These are phyloP conservation scores for Lordiphosa stackelbergi DNA, from an alignment of 1,140 invertebrate genomes.

Conservation along the genomic window DNA sequence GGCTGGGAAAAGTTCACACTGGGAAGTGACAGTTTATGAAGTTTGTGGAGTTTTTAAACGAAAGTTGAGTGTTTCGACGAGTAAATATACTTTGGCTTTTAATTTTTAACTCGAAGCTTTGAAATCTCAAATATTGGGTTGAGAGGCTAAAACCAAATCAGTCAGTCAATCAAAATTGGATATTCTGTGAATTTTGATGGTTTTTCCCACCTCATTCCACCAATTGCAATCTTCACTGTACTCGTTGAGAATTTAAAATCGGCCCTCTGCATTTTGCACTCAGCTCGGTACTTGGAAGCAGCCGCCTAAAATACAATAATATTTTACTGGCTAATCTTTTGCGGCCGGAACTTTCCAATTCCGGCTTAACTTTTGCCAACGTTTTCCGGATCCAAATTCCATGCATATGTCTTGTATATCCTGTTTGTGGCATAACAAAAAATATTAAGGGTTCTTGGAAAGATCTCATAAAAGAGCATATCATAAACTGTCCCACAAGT, in stretches of 20 bases:
- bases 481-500: constrained; percentile 29
- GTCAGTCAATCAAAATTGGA: too few relatives aligned
- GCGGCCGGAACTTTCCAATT: constrained; percentile 49
- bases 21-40: constrained; percentile 4
- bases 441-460: constrained; percentile 3
- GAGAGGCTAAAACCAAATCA: too few relatives aligned
- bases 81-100: too few relatives aligned
- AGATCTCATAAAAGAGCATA: constrained; percentile 12
- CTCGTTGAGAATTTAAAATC: constrained; percentile 17
- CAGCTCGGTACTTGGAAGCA: constrained; percentile 38
- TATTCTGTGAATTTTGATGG: too few relatives aligned
- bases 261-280: constrained; percentile 29
- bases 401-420: constrained; percentile 59
- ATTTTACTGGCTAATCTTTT: constrained; percentile 66
- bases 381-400: constrained; percentile 44
- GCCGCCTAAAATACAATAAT: constrained; percentile 52
- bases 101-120: too few relatives aligned
- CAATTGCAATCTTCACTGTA: constrained; percentile 26
- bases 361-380: constrained; percentile 60
- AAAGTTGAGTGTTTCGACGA: too few relatives aligned
- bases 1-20: constrained; percentile 20
- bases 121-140: too few relatives aligned
- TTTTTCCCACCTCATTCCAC: not conserved
- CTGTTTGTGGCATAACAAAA: constrained; percentile 5
- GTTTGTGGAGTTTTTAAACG: not conserved